Percentiles rank a stretch among this genome's conserved stretches.
phyloP scores from a whole-genome alignment of 2,113 vertebrate species.

The Ia io region DNA sequence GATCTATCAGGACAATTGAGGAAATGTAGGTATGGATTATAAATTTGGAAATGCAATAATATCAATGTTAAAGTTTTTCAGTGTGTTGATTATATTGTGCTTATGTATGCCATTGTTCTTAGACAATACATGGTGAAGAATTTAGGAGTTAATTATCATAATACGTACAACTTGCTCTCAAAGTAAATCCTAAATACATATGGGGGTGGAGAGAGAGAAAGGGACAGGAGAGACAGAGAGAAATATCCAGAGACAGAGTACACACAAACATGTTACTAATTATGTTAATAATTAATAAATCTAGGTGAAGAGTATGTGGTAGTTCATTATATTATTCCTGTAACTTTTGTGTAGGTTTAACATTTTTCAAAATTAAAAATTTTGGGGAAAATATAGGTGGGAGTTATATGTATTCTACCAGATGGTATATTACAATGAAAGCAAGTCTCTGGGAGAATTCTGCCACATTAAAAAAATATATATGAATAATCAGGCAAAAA shows the following conservation, averaged over 20 bases:
- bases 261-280: not conserved
- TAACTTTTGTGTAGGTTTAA: not conserved
- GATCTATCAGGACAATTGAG: not conserved
- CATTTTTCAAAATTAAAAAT: slow-evolving; percentile 22
- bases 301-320: not conserved
- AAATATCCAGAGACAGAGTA: not conserved
- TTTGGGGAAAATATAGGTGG: not conserved
- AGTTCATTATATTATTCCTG: not conserved
- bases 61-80: not conserved
- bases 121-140: not conserved
- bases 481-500: not conserved
- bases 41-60: not conserved
- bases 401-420: not conserved
- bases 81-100: not conserved
- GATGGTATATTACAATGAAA: slow-evolving; percentile 22
- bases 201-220: not conserved
- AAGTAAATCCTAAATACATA: not conserved
- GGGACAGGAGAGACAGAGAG: not conserved
- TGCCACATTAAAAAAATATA: not conserved
- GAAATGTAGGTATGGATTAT: not conserved
- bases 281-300: not conserved
- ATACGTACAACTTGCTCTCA: not conserved
- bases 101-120: not conserved
- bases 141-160: not conserved
- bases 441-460: not conserved